Conservation (phyloP, 2,797 vertebrate genomes). For the Neosilurus hyrtlii region DNA sequence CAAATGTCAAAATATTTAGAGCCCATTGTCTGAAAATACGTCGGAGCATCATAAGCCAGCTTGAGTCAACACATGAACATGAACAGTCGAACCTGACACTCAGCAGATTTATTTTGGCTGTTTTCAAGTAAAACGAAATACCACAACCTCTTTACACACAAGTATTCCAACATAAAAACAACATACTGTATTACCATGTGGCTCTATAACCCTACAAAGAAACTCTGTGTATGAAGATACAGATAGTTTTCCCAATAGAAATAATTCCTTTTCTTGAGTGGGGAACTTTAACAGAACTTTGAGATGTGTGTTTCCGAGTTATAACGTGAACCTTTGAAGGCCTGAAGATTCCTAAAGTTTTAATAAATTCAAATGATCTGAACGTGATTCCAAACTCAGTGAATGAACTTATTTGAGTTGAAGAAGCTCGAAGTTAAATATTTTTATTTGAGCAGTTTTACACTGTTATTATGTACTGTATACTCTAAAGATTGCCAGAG, state of each 20-base stretch:
- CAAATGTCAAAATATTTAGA: slow-evolving; percentile 71
- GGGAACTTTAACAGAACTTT: too few relatives aligned
- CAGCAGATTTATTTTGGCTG: background rate
- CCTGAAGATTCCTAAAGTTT: background rate
- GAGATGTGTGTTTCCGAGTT: too few relatives aligned
- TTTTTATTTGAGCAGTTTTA: background rate
- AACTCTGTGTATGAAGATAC: background rate
- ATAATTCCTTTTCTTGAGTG: too few relatives aligned
- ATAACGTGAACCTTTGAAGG: background rate
- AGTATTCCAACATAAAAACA: too few relatives aligned
- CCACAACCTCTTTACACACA: background rate
- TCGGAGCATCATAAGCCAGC: slow-evolving; percentile 25
- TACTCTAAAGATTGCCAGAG: background rate
- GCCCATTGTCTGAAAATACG: slow-evolving; percentile 58
- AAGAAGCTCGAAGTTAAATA: background rate
- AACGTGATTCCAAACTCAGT: background rate
- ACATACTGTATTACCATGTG: background rate
- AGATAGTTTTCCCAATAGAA: background rate
- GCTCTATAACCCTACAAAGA: background rate
- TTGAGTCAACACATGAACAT: slow-evolving; percentile 3
- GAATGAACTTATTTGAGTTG: background rate
- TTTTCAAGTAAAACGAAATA: background rate
- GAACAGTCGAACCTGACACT: background rate
- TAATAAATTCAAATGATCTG: background rate
- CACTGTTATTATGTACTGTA: background rate